Base-by-base conservation (phyloP, 2,888 invertebrate genomes). In the Drosophila aldrichi region DNA sequence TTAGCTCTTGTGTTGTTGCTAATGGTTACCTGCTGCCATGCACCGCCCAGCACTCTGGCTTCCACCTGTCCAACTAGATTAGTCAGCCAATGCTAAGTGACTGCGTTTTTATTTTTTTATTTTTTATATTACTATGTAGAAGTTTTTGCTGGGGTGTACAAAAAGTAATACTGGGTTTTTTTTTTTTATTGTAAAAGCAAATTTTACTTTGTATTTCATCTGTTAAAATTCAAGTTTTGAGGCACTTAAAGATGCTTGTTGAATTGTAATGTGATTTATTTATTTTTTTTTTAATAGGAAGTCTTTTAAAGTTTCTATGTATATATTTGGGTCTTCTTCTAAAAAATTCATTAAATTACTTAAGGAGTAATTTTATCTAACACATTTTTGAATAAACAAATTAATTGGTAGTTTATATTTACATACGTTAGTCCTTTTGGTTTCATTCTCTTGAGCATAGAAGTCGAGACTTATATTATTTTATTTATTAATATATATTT, bases 31-130 rank as follows among this genome's bases (percentile, higher is more conserved):
- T 70, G 54, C 32, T 29, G 54, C 14, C 54, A 40, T n/a, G 22
- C 25, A 38, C 10, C 25, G 16, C 12, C 29, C 10, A 48, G 48
- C 54, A 14, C 54, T 49, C 29, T 40, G 16, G 48, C 29, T 18
- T 32, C 12, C 32, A 18, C 32, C 54, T 22, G 38, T 29, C 5
- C 41, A 43, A 10, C 32, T 20, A 46, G 52, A 69, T 69, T 76
- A 73, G 32, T 43, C 29, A 38, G 32, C 44, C 38, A 44, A 55
- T 61, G 61, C 49, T 77, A 76, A 75, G 76, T 71, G 67, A 18
- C 43, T 55, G 48, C 16, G n/a, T 48, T 43, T 38, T 25, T 43
- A 32, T 52, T 38, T 40, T 36, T 14, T 22, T 22, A 22, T 2
- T 22, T 25, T 25, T 32, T 40, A 25, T 34, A 14, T 34, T 14